Evolutionary conservation across 2,888 invertebrate species (phyloP).

Genomic region (Drosophila prolongata): DNA sequence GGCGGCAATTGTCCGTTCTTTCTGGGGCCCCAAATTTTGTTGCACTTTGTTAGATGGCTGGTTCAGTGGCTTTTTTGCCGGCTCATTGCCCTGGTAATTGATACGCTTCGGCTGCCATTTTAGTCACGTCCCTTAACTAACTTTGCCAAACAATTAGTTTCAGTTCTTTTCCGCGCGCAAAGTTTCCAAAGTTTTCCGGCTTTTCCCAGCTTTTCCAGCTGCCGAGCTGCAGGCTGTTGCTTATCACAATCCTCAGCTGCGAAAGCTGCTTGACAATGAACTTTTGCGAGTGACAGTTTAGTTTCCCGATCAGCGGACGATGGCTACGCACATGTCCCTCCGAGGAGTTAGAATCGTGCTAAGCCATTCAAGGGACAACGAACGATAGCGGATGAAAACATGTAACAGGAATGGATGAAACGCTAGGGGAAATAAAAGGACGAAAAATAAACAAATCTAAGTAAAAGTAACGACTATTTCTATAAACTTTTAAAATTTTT

Average conservation of each 20-base stretch:
- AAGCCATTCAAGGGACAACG: constrained; percentile 56
- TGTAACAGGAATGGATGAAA: constrained; percentile 49
- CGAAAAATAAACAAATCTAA: background rate
- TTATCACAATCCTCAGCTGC: constrained; percentile 48
- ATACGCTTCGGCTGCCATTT: constrained; percentile 58
- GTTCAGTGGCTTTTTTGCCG: constrained; percentile 49
- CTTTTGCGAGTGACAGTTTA: constrained; percentile 37
- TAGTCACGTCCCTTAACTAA: constrained; percentile 70
- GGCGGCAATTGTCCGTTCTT: constrained; percentile 32
- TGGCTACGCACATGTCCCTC: constrained; percentile 33
- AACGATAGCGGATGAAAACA: constrained; percentile 46
- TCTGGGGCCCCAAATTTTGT: constrained; percentile 9
- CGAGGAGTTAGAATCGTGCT: constrained; percentile 26
- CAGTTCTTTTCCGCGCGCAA: constrained; percentile 41
- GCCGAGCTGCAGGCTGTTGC: constrained; percentile 42
- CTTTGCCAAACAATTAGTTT: constrained; percentile 75
- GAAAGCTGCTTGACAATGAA: constrained; percentile 30
- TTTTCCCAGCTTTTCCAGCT: constrained; percentile 22
- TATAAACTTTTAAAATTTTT: too few species aligned
- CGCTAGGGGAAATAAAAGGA: background rate
- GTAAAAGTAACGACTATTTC: background rate
- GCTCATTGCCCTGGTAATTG: constrained; percentile 69
- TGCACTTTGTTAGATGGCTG: constrained; percentile 30
- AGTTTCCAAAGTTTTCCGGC: constrained; percentile 53
- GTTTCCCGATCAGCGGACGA: constrained; percentile 27